Percentiles rank a stretch among this genome's conserved stretches.
Conservation (phyloP, 2,113 vertebrate species). For the Megaceryle torquata region DNA sequence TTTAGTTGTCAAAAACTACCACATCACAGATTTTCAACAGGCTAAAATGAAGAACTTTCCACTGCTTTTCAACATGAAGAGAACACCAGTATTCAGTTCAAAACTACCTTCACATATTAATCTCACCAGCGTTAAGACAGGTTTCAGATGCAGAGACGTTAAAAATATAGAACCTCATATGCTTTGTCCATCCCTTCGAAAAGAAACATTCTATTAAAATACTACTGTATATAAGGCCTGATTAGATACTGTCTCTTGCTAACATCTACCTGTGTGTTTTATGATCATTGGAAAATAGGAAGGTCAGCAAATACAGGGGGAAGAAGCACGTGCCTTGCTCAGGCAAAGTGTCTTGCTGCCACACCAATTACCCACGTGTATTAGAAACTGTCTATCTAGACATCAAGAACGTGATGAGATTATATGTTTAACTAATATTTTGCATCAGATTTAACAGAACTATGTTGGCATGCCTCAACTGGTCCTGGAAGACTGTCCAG, state of each 20-base stretch:
- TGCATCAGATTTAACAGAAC: conserved; percentile 1
- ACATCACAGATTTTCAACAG: not conserved
- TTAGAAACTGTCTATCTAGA: not conserved
- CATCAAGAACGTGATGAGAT: not conserved
- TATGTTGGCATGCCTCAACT: not conserved
- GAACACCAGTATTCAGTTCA: not conserved
- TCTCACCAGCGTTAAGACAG: not conserved
- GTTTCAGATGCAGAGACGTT: not conserved
- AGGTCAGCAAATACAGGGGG: not conserved
- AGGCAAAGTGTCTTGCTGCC: not conserved
- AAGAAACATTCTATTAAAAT: not conserved
- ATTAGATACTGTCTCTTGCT: not conserved
- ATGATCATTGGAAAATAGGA: not conserved
- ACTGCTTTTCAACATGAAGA: not conserved
- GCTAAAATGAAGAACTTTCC: not conserved
- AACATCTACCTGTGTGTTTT: not conserved
- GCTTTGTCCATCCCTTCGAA: not conserved
- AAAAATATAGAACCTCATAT: not conserved
- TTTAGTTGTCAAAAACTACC: not conserved
- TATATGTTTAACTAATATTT: not conserved
- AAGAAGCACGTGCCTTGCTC: not conserved
- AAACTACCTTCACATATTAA: not conserved
- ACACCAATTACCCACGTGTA: not conserved
- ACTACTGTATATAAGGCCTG: not conserved
- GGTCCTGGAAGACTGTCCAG: not conserved